Base-by-base conservation (phyloP, 2,113 vertebrate species). In the Rhadina sibilatrix region DNA sequence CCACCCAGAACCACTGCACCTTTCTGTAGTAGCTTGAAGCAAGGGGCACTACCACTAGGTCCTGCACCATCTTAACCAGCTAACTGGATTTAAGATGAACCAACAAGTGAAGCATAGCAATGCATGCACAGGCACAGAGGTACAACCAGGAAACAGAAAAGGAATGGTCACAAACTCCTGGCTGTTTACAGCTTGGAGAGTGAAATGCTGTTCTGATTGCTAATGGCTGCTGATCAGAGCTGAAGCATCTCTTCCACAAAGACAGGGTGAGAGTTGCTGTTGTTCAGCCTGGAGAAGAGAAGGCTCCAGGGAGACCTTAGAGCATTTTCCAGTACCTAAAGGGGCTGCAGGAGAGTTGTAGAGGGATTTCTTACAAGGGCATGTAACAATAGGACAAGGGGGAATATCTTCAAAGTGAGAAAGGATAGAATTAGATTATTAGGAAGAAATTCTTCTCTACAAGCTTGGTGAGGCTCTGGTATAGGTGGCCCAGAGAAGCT, bases 121-220 rank as follows among this genome's bases (percentile, higher is more conserved):
- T 44, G 40, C 11, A 12, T 33, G 40, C 35, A 23, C 27, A 3
- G 2, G 23, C 71, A 77, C 0, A 0, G 54, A 81, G 35, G 31
- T 74, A 40, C 28, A 72, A 1, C 9, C 19, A 11, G 11, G 33
- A 10, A 87, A 44, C n/a, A 66, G 65, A 54, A 80, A 52, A 76
- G 15, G 19, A 59, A 50, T 63, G 37, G 37, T 44, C 49, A 37
- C 44, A 75, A 28, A 15, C 40, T 75, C 22, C 33, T 19, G 52
- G 2, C 20, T 66, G 7, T 25, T 46, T 37, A 37, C 46, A 95
- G 21, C 38, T 16, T 52, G 56, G 42, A 68, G 52, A 25, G 63
- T 1, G 4, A 69, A 50, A 77, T 12, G 5, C n/a, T 87, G 28
- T 63, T 63, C 64, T 63, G 44, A 44, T n/a, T 68, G 61, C 59